Evolutionary conservation across 2,113 vertebrate species (phyloP).

Genomic region (Psittacus erithacus): DNA sequence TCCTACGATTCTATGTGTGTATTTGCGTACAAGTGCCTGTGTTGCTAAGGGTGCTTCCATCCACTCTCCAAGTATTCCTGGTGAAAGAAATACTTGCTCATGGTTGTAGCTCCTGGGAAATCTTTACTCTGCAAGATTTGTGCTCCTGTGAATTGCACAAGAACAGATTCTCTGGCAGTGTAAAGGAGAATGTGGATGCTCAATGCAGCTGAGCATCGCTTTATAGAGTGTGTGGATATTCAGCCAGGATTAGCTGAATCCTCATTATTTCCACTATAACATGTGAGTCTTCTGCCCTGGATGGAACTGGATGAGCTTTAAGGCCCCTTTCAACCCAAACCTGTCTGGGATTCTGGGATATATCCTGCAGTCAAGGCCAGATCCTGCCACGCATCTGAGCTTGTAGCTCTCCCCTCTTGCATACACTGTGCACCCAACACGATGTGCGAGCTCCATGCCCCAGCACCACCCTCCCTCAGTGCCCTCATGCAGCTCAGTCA

Average conservation of each 20-base stretch:
- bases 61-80: neutral
- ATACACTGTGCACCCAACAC: neutral
- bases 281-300: neutral
- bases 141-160: neutral
- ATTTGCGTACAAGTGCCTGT: neutral
- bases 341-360: neutral
- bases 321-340: neutral
- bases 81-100: neutral
- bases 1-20: neutral
- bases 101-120: neutral
- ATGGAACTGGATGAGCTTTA: neutral
- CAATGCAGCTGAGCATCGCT: neutral
- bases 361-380: neutral
- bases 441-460: neutral
- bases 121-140: neutral
- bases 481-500: neutral
- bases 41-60: neutral
- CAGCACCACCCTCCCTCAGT: neutral
- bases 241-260: neutral
- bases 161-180: neutral
- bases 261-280: neutral
- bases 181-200: neutral
- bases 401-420: neutral
- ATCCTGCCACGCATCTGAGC: rapidly evolving
- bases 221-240: rapidly evolving